Evolutionary conservation across 2,888 invertebrate species (phyloP), one percentile per base, ranked within the genome.

Genomic region (Parasteatoda lunata): DNA sequence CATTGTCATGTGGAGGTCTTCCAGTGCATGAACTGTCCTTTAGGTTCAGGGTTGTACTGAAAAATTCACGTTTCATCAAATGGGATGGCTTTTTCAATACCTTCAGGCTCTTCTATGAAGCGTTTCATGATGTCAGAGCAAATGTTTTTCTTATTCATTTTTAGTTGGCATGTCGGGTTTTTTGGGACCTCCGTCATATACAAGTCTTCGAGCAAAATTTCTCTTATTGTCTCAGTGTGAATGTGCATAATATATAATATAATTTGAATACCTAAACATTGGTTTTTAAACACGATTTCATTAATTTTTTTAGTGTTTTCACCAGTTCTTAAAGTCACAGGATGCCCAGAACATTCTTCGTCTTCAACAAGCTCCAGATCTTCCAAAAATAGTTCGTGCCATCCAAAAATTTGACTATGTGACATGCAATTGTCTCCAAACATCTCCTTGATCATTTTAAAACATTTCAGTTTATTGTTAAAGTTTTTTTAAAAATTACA

Each of bases 1-100:
- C 15, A 3, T 66, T 0, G 66, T n/a, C 7, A 11, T 66, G 66
- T 66, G 15, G 7, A 15, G 66, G 66, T n/a, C n/a, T 66, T 66
- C 15, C 11, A 66, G 66, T 66, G 66, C 66, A 66, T 66, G n/a
- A 4, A 66, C 15, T 66, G 15, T 66, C 66, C 7, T 66, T 66
- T n/a, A 66, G 66, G 5, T 66, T 66, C 66, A 66, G 66, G 66
- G 66, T 66, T 66, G 66, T 66, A 66, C 11, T 66, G 66, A 66
- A 66, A 66, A 66, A 8, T 66, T 15, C 66, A 66, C 3, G 30
- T 66, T 66, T n/a, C 11, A 3, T 66, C 66, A 66, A 6, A 66
- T n/a, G 66, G 11, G 66, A 66, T 66, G 0, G 15, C n/a, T 66
- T 66, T 66, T 66, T 66, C 66, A 66, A 66, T 66, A 13, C 4